phyloP scores from a whole-genome alignment of 2,888 invertebrate genomes.

The Nudaria mundana region DNA sequence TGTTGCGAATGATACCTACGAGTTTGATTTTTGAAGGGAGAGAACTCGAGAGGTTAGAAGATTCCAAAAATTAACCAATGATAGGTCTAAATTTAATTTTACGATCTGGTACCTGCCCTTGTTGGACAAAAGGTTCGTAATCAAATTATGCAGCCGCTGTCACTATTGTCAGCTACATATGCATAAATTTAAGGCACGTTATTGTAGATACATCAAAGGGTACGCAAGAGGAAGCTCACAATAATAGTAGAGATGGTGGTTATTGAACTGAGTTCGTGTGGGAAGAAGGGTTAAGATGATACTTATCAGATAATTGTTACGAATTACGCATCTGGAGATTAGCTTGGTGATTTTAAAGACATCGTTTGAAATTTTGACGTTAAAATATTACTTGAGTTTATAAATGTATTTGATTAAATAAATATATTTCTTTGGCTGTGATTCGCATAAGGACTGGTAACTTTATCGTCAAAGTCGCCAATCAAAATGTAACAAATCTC shows the following conservation, averaged over 20 bases:
- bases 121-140: slow-evolving; percentile 71
- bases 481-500: slow-evolving; percentile 64
- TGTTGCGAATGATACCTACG: slow-evolving; percentile 68
- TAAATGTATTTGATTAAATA: slow-evolving; percentile 11
- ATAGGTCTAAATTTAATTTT: slow-evolving; percentile 79
- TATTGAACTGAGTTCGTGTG: slow-evolving; percentile 69
- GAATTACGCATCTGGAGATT: slow-evolving; percentile 66
- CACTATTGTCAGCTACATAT: slow-evolving; percentile 70
- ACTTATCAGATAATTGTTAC: slow-evolving; percentile 80
- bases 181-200: slow-evolving; percentile 75
- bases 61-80: slow-evolving; percentile 79
- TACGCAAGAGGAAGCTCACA: slow-evolving; percentile 57
- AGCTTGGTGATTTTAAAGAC: slow-evolving; percentile 25
- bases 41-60: slow-evolving; percentile 62
- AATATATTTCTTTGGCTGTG: slow-evolving; percentile 9
- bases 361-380: slow-evolving; percentile 13
- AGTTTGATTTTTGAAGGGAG: slow-evolving; percentile 40
- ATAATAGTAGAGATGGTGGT: slow-evolving; percentile 64
- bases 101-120: slow-evolving; percentile 77
- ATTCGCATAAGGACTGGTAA: slow-evolving; percentile 49
- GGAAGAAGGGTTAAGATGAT: slow-evolving; percentile 76
- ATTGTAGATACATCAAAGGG: slow-evolving; percentile 71
- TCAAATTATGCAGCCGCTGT: slow-evolving; percentile 80
- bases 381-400: slow-evolving; percentile 22
- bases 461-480: slow-evolving; percentile 64